Percentiles rank a stretch among this genome's conserved stretches.
phyloP scores from a whole-genome alignment of 1,140 invertebrate species.

The Drosophila insularis region DNA sequence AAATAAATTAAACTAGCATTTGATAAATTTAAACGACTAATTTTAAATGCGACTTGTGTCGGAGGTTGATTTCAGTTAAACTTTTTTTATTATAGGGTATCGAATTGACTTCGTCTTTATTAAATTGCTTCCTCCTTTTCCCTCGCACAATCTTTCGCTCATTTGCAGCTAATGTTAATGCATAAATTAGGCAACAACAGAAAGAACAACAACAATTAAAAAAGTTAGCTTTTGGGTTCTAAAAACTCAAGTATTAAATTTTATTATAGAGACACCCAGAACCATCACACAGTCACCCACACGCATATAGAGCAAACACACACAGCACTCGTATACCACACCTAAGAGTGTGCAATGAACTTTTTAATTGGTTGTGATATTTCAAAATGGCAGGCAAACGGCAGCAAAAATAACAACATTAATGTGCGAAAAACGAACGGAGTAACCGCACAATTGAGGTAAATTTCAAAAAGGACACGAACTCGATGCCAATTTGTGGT shows the following conservation, averaged over 20 bases:
- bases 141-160: neutral
- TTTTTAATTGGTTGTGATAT: slow-evolving; percentile 20
- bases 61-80: no score
- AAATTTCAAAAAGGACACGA: neutral
- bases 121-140: no score
- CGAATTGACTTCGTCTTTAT: neutral
- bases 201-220: slow-evolving; percentile 5
- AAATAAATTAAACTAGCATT: no score
- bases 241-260: slow-evolving; percentile 14
- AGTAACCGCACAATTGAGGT: neutral
- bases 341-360: neutral
- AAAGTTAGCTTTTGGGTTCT: neutral
- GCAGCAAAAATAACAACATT: neutral
- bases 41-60: neutral
- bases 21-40: no score
- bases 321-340: neutral
- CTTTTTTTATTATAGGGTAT: neutral
- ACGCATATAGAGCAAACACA: neutral
- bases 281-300: neutral
- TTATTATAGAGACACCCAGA: neutral
- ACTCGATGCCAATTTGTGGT: no score
- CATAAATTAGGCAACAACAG: slow-evolving; percentile 3
- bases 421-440: neutral
- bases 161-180: slow-evolving; percentile 12
- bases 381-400: slow-evolving; percentile 7